These are phyloP conservation scores for Oncorhynchus tshawytscha DNA, from an alignment of 2,113 vertebrate genomes.

Conservation along the genomic window DNA sequence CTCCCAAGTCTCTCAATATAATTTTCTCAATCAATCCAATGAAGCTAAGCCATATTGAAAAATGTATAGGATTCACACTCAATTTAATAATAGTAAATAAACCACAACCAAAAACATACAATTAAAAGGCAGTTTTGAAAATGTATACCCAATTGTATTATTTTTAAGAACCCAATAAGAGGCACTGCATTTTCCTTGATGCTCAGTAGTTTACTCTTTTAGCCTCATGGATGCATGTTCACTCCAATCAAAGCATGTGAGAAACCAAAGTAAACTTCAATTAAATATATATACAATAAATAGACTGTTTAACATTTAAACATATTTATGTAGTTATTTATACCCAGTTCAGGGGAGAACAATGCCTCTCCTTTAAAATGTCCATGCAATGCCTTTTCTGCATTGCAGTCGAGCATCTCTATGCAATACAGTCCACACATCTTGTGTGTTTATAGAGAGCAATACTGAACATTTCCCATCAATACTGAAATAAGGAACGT, in stretches of 20 bases:
- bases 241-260: conserved; percentile 53
- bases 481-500: conserved; percentile 60
- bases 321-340: conserved; percentile 60
- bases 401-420: conserved; percentile 46
- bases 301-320: conserved; percentile 64
- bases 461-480: conserved; percentile 66
- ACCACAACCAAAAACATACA: background rate
- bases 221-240: conserved; percentile 48
- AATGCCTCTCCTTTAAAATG: conserved; percentile 40
- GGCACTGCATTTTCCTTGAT: conserved; percentile 69
- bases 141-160: conserved; percentile 12
- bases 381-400: conserved; percentile 34
- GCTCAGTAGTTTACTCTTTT: background rate
- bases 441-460: conserved; percentile 32
- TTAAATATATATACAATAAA: conserved; percentile 85
- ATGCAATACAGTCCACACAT: conserved; percentile 47
- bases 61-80: too few species aligned
- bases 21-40: too few species aligned
- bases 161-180: conserved; percentile 52
- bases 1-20: too few species aligned
- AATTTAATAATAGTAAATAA: too few species aligned
- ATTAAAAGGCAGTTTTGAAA: conserved; percentile 6
- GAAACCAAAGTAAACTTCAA: conserved; percentile 61
- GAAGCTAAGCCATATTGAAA: too few species aligned
- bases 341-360: conserved; percentile 44